phyloP scores from a whole-genome alignment of 2,797 vertebrate species.

The Zalophus californianus region DNA sequence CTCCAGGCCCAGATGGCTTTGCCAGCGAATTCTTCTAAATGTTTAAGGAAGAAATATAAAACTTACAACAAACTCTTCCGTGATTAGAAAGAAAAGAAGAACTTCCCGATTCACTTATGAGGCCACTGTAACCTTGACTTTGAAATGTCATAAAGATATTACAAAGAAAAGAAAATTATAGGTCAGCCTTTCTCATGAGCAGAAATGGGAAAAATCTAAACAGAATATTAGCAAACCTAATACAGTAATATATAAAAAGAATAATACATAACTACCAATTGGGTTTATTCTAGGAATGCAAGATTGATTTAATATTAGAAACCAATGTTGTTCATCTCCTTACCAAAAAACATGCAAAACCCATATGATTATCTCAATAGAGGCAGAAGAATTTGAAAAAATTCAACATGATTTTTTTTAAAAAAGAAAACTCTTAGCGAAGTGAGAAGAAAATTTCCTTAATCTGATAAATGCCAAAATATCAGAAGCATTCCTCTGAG shows the following conservation, averaged over 20 bases:
- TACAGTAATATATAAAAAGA: conserved; percentile 14
- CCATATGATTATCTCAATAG: background rate
- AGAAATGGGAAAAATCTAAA: background rate
- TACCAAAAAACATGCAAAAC: conserved; percentile 20
- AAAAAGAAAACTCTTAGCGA: background rate
- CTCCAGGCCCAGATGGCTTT: background rate
- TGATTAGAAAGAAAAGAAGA: background rate
- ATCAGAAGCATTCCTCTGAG: background rate
- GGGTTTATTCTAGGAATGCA: background rate
- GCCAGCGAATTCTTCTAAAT: conserved; percentile 46
- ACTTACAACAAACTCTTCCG: background rate
- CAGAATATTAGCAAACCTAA: background rate
- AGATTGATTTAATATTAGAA: background rate
- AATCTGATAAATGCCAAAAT: conserved; percentile 10
- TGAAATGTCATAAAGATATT: background rate
- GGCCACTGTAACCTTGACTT: background rate
- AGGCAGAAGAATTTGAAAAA: conserved; percentile 23
- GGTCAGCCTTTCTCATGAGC: background rate
- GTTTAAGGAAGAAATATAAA: background rate
- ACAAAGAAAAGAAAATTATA: conserved; percentile 1
- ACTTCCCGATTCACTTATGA: background rate
- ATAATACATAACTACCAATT: background rate
- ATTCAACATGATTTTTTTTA: background rate
- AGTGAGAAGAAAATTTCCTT: background rate
- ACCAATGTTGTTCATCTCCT: background rate